Evolutionary conservation across 2,113 vertebrate genomes (phyloP), one percentile per base, ranked within the genome.

Genomic region (Diphyllodes magnificus): DNA sequence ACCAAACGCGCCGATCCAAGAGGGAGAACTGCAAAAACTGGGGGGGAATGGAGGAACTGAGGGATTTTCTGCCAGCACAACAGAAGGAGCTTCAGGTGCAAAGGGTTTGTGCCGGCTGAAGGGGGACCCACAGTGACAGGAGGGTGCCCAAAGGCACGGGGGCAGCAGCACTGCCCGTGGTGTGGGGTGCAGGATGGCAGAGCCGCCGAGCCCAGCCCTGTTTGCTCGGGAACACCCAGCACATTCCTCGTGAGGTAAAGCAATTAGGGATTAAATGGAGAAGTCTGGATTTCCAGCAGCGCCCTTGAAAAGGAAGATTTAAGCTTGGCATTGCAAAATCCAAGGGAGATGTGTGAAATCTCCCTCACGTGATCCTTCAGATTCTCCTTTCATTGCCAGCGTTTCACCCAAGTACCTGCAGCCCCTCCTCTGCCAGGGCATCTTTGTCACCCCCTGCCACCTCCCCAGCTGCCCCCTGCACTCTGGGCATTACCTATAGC

Each of bases 401-500:
- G 0, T 37, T 49, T n/a, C 53, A 19, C n/a, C 51, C 8, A 4
- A 18, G 35, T 0, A 13, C 47, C 51, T 9, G 23, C 5, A 4
- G 68, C 9, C 24, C 8, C 40, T 80, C 12, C 33, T 45, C 53
- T 1, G 3, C 21, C 7, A 19, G 70, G 51, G 27, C 31, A 30
- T 2, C 69, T 47, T 6, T 16, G 0, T 3, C 42, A 23, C 14
- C 8, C 7, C 3, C 25, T 5, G 1, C 6, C 56, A 13, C 2
- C 76, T 37, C 60, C 78, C 75, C 6, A 0, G 44, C 4, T 2
- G 31, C 6, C 35, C 66, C 81, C 35, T 0, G 16, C 35, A 6
- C 0, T 4, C 16, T 7, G 1, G 70, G 22, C 3, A 6, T 97
- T 97, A 99, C 98, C 98, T 95, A 99, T 98, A 89, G 98, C 98